phyloP scores from a whole-genome alignment of 2,888 invertebrate genomes.

The Zeuzera pyrina region DNA sequence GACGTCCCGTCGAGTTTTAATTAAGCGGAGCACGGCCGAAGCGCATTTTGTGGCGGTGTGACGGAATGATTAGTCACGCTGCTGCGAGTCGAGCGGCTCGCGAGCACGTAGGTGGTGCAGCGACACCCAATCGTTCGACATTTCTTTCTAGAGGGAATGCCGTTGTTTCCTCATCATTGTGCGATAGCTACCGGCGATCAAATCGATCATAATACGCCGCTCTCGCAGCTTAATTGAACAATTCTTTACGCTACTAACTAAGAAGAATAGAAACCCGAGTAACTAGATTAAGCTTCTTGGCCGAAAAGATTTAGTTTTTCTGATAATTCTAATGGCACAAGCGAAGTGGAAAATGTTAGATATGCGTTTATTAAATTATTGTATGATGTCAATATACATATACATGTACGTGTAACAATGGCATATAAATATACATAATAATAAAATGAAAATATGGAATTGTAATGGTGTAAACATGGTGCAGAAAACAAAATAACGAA shows the following conservation, averaged over 20 bases:
- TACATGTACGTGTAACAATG: too few relatives aligned
- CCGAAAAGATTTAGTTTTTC: conserved; percentile 35
- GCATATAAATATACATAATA: too few relatives aligned
- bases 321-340: too few relatives aligned
- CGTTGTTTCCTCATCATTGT: conserved; percentile 62
- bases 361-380: too few relatives aligned
- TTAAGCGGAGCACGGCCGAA: conserved; percentile 55
- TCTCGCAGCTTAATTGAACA: conserved; percentile 56
- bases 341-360: too few relatives aligned
- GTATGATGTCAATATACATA: too few relatives aligned
- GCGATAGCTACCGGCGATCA: conserved; percentile 48
- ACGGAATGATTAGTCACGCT: conserved; percentile 62
- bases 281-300: conserved; percentile 16
- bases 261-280: conserved; percentile 39
- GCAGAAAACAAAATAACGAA: too few relatives aligned
- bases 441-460: too few relatives aligned
- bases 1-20: conserved; percentile 64
- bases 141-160: conserved; percentile 51
- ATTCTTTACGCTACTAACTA: conserved; percentile 49
- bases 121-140: conserved; percentile 56
- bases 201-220: conserved; percentile 51
- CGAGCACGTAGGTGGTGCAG: conserved; percentile 59
- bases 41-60: conserved; percentile 58
- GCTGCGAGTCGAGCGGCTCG: conserved; percentile 30
- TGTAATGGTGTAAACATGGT: too few relatives aligned